phyloP scores from a whole-genome alignment of 2,888 invertebrate species.

The Pyrochroa serraticornis region DNA sequence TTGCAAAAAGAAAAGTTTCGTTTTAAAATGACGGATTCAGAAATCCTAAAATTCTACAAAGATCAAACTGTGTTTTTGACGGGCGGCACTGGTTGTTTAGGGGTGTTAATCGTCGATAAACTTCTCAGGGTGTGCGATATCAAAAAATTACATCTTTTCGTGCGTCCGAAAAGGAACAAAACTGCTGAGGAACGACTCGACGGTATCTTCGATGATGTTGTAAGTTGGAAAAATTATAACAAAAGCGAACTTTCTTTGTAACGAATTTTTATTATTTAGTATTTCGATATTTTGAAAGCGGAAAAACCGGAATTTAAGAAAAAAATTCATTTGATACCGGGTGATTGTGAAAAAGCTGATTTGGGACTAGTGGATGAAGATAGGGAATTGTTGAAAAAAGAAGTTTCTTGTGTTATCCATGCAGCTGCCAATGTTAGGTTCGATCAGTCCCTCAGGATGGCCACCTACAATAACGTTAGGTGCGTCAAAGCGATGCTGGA shows the following conservation, averaged over 20 bases:
- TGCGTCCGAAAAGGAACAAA: not conserved
- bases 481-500: conserved; percentile 39
- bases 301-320: not conserved
- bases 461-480: conserved; percentile 67
- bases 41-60: conserved; percentile 45
- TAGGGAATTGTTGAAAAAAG: conserved; percentile 57
- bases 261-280: too few species aligned
- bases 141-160: not conserved
- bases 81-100: conserved; percentile 61
- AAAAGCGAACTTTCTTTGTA: not conserved
- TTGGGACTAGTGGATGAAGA: conserved; percentile 57
- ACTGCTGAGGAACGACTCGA: not conserved
- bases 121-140: conserved; percentile 52
- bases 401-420: conserved; percentile 68
- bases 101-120: conserved; percentile 63
- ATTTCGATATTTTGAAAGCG: conserved; percentile 9
- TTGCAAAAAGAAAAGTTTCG: too few species aligned
- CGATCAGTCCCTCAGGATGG: conserved; percentile 66
- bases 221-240: not conserved
- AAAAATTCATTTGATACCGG: conserved; percentile 49
- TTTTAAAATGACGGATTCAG: too few species aligned
- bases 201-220: not conserved
- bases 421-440: conserved; percentile 74
- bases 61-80: conserved; percentile 50
- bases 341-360: conserved; percentile 57